These are phyloP conservation scores for Bombylius discolor DNA, from an alignment of 2,888 invertebrate genomes.

Conservation along the genomic window DNA sequence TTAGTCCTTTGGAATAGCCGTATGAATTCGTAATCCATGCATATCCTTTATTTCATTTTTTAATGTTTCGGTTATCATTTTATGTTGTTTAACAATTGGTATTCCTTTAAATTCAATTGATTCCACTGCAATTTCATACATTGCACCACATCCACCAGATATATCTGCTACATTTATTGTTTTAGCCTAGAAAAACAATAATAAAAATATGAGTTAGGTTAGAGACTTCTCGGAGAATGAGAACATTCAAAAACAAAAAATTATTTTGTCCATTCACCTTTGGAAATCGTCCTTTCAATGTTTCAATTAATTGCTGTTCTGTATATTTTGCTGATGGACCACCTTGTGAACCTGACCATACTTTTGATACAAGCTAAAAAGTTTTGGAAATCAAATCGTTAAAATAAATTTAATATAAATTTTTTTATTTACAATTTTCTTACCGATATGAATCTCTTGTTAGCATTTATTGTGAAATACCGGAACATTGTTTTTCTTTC, in stretches of 20 bases:
- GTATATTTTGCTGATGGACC: slow-evolving; percentile 6
- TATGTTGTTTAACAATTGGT: slow-evolving; percentile 59
- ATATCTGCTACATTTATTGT: slow-evolving; percentile 53
- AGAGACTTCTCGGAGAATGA: no score
- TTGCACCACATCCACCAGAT: slow-evolving; percentile 70
- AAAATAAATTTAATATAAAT: not conserved
- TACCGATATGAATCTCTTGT: slow-evolving; percentile 9
- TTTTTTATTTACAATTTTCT: not conserved
- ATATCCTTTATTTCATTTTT: slow-evolving; percentile 67
- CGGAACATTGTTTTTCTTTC: not conserved
- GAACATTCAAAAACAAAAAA: no score
- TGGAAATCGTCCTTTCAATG: slow-evolving; percentile 11
- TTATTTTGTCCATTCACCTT: slow-evolving; percentile 5
- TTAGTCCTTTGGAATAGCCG: slow-evolving; percentile 38
- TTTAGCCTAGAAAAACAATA: slow-evolving; percentile 10
- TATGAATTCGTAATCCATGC: slow-evolving; percentile 71
- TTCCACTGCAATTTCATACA: slow-evolving; percentile 61
- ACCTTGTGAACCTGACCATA: slow-evolving; percentile 14
- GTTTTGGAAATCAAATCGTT: not conserved
- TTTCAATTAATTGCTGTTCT: slow-evolving; percentile 10
- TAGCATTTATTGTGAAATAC: not conserved
- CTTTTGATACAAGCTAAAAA: slow-evolving; percentile 9
- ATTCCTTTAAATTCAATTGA: slow-evolving; percentile 57
- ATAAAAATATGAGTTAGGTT: no score
- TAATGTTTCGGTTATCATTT: slow-evolving; percentile 55